Percentiles rank a stretch among this genome's conserved stretches.
Evolutionary conservation across 2,113 vertebrate species (phyloP).

Genomic region (Falco punctatus): DNA sequence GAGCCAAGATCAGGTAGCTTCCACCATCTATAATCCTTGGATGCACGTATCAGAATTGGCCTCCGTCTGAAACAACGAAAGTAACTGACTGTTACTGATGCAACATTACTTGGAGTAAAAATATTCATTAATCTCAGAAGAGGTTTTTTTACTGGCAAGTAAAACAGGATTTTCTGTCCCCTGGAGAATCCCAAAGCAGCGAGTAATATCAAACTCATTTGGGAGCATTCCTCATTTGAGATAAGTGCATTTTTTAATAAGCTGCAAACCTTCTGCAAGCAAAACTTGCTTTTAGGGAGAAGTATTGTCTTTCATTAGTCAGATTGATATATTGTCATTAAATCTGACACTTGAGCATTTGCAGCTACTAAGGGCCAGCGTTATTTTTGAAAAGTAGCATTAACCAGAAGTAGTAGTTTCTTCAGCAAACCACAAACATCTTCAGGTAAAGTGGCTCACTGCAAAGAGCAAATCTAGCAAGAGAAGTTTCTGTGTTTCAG

Average conservation of each 20-base stretch:
- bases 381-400: neutral
- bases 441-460: neutral
- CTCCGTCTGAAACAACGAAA: neutral
- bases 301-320: neutral
- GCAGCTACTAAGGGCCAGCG: neutral
- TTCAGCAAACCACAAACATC: neutral
- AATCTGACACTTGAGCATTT: neutral
- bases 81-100: rapidly evolving
- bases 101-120: neutral
- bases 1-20: neutral
- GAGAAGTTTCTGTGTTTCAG: neutral
- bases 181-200: neutral
- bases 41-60: neutral
- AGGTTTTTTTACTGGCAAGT: neutral
- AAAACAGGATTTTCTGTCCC: neutral
- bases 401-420: neutral
- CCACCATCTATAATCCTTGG: neutral
- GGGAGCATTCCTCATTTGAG: neutral
- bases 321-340: neutral
- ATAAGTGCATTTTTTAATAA: neutral
- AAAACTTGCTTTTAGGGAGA: neutral
- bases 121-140: neutral
- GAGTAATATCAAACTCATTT: neutral
- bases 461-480: neutral
- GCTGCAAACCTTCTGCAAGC: neutral